phyloP scores from a whole-genome alignment of 2,113 vertebrate species.

The Mesocricetus auratus region DNA sequence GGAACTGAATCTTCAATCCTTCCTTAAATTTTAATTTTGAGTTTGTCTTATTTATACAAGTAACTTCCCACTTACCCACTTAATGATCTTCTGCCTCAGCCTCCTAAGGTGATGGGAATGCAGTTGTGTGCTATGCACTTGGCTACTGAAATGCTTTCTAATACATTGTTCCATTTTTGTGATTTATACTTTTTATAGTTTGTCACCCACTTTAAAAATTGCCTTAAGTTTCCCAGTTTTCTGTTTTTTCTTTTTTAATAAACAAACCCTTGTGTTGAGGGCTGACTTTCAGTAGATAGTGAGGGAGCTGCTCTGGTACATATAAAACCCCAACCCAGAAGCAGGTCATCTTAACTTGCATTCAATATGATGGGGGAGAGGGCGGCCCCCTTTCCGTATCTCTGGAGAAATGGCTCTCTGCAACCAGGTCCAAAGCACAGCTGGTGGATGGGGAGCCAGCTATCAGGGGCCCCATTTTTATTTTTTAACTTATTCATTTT shows the following conservation, averaged over 20 bases:
- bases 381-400: too few species aligned
- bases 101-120: not conserved
- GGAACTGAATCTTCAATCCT: not conserved
- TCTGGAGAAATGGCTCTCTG: too few species aligned
- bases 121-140: not conserved
- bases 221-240: conserved; percentile 26
- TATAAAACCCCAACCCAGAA: too few species aligned
- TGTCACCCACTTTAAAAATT: conserved; percentile 1
- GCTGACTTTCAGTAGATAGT: too few species aligned
- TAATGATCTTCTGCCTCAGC: not conserved
- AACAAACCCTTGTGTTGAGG: too few species aligned
- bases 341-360: too few species aligned
- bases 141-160: not conserved
- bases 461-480: not conserved
- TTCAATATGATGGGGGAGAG: too few species aligned
- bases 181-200: not conserved
- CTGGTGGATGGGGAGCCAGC: too few species aligned
- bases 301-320: too few species aligned
- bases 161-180: not conserved
- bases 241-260: too few species aligned
- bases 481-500: not conserved
- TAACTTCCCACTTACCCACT: not conserved
- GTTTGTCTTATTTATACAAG: not conserved
- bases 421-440: too few species aligned
- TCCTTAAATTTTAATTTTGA: not conserved